Base-by-base conservation (phyloP, 1,140 invertebrate genomes). In the Parapsyche elsis region DNA sequence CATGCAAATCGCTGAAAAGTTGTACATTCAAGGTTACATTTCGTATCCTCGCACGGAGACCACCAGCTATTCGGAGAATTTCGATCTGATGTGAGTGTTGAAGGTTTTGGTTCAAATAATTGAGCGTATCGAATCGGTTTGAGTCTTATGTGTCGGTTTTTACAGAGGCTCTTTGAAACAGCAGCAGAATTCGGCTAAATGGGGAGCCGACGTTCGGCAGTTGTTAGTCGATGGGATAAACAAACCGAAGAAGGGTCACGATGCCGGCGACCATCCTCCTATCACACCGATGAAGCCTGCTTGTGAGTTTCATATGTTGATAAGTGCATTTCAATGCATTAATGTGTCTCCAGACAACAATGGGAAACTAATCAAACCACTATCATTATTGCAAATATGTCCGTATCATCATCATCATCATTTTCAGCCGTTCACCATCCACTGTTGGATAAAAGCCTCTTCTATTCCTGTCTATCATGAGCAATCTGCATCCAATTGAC, bases 181-280 rank as follows among this genome's bases (percentile, higher is more conserved):
- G 80, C 95, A 96, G 81, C 91, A 93, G 84, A 90, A 91, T 79
- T 94, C 91, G 84, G 85, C 90, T 14, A 94, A 95, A 80, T 97
- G 95, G 95, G 94, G 95, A 0, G 86, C 91, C 0, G 92, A 94
- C 79, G 95, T 96, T 0, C 86, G 86, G 0, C 86, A 87, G 0
- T 79, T 89, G 1, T 90, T 84, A 87, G 92, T 90, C 76, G 84
- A 88, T 86, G 91, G 94, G 21, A 93, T 98, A 19, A 94, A 94
- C 84, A 90, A 92, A 84, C 97, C 97, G 0, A 94, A 95, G 85
- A 96, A 96, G 86, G 98, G 98, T 0, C 92, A 94, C 80, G 98
- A 99, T 90, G 97, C 93, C 44, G 98, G 98, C 5, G 98, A 99
- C 88, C 99, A 99, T 93, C 99, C 99, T 19, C 99, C 99, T 0